These are phyloP conservation scores for Zophobas morio DNA, from an alignment of 1,140 invertebrate species.

Conservation along the genomic window DNA sequence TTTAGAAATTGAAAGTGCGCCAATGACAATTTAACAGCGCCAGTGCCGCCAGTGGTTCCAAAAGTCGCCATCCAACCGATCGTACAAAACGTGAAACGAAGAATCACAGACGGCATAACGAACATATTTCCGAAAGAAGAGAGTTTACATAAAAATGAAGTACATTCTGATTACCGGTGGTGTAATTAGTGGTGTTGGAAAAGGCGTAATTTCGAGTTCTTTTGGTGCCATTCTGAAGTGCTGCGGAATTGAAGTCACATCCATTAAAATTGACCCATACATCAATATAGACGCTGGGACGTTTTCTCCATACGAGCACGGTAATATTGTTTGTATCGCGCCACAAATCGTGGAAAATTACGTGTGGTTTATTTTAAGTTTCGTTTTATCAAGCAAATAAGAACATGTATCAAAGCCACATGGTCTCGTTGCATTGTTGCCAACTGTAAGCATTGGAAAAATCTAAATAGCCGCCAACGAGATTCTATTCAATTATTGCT, in stretches of 20 bases:
- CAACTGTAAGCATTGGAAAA: neutral
- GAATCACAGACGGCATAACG: neutral
- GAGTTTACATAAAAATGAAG: slow-evolving; percentile 73
- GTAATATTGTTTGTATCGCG: slow-evolving; percentile 71
- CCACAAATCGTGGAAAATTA: neutral
- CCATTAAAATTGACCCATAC: slow-evolving; percentile 99
- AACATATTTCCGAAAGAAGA: neutral
- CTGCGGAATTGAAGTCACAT: slow-evolving; percentile 92
- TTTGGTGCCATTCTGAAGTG: slow-evolving; percentile 96
- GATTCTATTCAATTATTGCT: too few relatives aligned
- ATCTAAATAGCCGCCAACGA: too few relatives aligned
- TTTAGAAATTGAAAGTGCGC: too few relatives aligned
- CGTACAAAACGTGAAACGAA: neutral
- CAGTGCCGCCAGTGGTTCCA: neutral
- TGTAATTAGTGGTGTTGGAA: slow-evolving; percentile 98
- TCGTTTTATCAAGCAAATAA: neutral
- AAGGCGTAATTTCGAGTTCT: slow-evolving; percentile 97
- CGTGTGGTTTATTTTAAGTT: neutral
- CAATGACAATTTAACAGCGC: too few relatives aligned
- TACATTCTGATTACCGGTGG: slow-evolving; percentile 98
- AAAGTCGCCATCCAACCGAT: neutral
- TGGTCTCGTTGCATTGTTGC: slow-evolving; percentile 24
- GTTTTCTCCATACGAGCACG: slow-evolving; percentile 98
- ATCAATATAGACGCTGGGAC: slow-evolving; percentile 99
- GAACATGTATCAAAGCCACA: neutral